Percentiles rank a stretch among this genome's conserved stretches.
Conservation (phyloP, 2,113 vertebrate genomes). For the Triplophysa siluroides region DNA sequence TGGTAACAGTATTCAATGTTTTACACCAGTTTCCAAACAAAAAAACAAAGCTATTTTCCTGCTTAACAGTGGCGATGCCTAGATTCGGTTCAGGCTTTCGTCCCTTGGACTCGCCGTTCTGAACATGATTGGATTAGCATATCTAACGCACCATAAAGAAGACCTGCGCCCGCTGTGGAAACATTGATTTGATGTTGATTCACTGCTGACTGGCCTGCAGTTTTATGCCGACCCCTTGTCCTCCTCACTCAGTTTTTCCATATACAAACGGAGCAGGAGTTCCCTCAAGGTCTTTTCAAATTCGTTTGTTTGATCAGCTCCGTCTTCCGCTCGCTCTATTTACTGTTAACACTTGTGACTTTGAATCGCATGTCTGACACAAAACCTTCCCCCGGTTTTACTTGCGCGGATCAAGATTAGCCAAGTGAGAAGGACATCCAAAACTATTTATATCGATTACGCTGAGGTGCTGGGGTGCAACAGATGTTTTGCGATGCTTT, state of each 20-base stretch:
- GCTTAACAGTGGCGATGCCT: neutral
- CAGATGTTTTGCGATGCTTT: constrained; percentile 47
- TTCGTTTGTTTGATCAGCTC: constrained; percentile 3
- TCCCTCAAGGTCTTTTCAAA: constrained; percentile 18
- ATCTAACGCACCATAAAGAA: constrained; percentile 9
- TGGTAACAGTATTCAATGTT: constrained; percentile 38
- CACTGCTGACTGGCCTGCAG: constrained; percentile 11
- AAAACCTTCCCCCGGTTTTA: constrained; percentile 14
- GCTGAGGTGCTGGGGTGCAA: constrained; percentile 45
- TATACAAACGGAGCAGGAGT: neutral
- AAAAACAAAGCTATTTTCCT: neutral
- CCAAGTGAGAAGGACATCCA: constrained; percentile 18
- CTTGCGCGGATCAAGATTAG: neutral
- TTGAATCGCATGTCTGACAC: neutral
- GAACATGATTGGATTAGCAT: constrained; percentile 37
- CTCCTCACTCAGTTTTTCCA: constrained; percentile 1
- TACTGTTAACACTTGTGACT: neutral
- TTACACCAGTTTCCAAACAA: constrained; percentile 46
- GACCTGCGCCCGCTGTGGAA: constrained; percentile 7
- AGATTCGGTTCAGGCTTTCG: neutral
- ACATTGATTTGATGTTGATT: constrained; percentile 38
- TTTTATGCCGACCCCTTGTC: constrained; percentile 5
- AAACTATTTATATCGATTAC: constrained; percentile 54
- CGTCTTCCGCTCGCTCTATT: neutral
- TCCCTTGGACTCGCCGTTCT: neutral